Evolutionary conservation across 1,140 invertebrate species (phyloP).

Genomic region (Drosophila orosa): DNA sequence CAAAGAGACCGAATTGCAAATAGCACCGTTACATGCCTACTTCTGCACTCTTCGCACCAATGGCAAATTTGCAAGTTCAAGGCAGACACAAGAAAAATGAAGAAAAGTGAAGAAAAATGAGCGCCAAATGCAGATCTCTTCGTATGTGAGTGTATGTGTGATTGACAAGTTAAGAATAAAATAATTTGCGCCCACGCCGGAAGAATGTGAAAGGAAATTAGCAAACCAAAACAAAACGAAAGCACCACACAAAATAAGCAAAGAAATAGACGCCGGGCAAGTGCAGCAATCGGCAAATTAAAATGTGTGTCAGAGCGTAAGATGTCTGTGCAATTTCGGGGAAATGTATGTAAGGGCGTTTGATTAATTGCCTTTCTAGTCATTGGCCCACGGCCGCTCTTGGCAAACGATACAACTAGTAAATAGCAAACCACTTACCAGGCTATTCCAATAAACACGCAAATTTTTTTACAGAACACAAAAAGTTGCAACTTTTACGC

Average conservation of each 20-base stretch:
- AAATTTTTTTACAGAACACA: background rate
- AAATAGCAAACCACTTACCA: slow-evolving; percentile 19
- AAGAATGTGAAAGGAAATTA: slow-evolving; percentile 54
- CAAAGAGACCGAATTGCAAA: background rate
- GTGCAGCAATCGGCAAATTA: slow-evolving; percentile 40
- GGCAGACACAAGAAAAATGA: slow-evolving; percentile 20
- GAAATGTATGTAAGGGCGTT: slow-evolving; percentile 54
- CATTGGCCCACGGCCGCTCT: background rate
- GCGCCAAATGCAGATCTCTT: slow-evolving; percentile 22
- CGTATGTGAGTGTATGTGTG: background rate
- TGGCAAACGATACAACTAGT: slow-evolving; percentile 15
- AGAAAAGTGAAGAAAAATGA: slow-evolving; percentile 5
- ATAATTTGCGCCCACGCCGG: slow-evolving; percentile 52
- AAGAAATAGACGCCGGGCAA: slow-evolving; percentile 4
- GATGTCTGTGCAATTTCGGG: slow-evolving; percentile 28
- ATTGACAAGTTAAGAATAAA: slow-evolving; percentile 52
- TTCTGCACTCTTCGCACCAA: slow-evolving; percentile 20
- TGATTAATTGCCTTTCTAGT: slow-evolving; percentile 56
- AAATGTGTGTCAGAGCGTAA: slow-evolving; percentile 68
- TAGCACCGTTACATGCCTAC: slow-evolving; percentile 6
- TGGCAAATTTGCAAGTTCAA: slow-evolving; percentile 63
- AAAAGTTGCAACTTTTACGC: background rate
- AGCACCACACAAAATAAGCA: slow-evolving; percentile 7
- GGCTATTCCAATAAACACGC: background rate
- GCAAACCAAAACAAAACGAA: slow-evolving; percentile 53